Base-by-base conservation (phyloP, 2,113 vertebrate species). In the Stegostoma tigrinum region DNA sequence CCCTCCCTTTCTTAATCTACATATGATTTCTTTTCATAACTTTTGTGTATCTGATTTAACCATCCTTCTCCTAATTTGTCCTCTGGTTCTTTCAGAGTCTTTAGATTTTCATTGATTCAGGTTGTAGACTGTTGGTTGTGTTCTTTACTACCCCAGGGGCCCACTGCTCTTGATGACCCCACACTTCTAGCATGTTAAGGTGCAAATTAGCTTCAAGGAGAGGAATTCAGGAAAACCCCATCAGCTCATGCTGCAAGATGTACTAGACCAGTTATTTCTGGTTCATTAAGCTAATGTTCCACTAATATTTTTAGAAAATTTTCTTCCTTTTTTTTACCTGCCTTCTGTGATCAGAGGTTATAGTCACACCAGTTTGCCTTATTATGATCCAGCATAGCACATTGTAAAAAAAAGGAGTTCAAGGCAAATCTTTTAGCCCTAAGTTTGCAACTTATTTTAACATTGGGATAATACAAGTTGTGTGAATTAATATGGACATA, bases 401-500 rank as follows among this genome's bases (percentile, higher is more conserved):
- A 42, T 83, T 42, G n/a, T 42, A 38, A 80, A 80, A 80, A 15
- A 80, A 38, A 15, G 3, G 5, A 80, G 19, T 80, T 15, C 42
- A 83, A 38, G 27, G 17, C 5, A 55, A 34, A 6, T 24, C 45
- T 61, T 38, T 83, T 90, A 66, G 27, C 14, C 27, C 34, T 66
- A 93, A 38, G 19, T 67, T 93, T 93, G n/a, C 66, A 91, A 91
- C 55, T 91, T 30, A 64, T 64, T 91, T 61, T 61, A 64, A 93
- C 66, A 7, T 64, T 38, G 89, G 61, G 17, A 67, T 66, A 66
- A 38, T 66, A 23, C 34, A 38, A 15, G n/a, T 5, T 93, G 0
- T 6, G 19, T 91, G 34, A 34, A 23, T 2, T 91, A 38, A 66
- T 91, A 8, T 5, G 89, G n/a, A n/a, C n/a, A n/a, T 66, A 66